Base-by-base conservation (phyloP, 2,113 vertebrate species). In the Carlito syrichta region DNA sequence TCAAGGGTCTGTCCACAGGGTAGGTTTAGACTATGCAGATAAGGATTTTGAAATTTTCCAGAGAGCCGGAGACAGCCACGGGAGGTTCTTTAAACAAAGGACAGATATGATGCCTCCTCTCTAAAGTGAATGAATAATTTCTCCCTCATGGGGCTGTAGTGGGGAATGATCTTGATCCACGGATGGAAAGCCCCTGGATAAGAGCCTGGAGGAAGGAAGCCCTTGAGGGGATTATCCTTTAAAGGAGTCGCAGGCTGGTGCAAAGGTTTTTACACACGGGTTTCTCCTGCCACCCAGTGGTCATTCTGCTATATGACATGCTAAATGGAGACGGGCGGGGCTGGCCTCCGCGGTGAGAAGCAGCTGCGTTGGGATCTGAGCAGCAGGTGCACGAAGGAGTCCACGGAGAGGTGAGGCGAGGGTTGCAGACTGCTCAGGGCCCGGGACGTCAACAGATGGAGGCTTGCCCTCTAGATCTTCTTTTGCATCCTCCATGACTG, bases 221-320 rank as follows among this genome's bases (percentile, higher is more conserved):
- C 5, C 2, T 56, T 23, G 6, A 56, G 40, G 10, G 56, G 40
- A 73, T 17, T 27, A 22, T 22, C 20, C 19, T 71, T 92, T 20
- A 38, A 40, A 20, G 17, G 22, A 14, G 38, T 23, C 3, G 2
- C n/a, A 11, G 40, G n/a, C 17, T 0, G 11, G 13, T 11, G 25
- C 23, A 9, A 48, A 62, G 93, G 60, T 78, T 60, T n/a, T 95
- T 56, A 84, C 27, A 48, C 0, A 0, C 71, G 60, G 79, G 25
- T 7, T 0, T 68, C 69, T 96, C 22, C 77, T 96, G 94, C 86
- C 95, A n/a, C n/a, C 56, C 1, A 16, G 96, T 91, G 98, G 94
- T 7, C 27, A 43, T 3, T 1, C 32, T 45, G 0, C n/a, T 32
- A 14, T 82, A 97, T 56, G 78, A 73, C 95, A 83, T 11, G 52